Base-by-base conservation (phyloP, 1,140 invertebrate species). In the Eriosoma lanigerum region DNA sequence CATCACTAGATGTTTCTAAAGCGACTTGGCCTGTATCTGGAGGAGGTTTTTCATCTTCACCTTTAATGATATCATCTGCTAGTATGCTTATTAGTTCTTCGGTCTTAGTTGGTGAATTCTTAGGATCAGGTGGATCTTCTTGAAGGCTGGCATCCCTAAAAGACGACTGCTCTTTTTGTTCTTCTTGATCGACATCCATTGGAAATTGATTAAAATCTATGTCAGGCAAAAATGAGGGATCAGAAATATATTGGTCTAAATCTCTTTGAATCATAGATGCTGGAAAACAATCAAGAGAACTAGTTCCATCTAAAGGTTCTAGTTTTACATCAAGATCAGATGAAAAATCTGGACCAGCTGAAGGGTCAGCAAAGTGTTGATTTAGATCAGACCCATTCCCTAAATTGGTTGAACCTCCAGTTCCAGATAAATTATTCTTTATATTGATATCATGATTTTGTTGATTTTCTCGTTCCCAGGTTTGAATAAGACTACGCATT, bases 401-500 rank as follows among this genome's bases (percentile, higher is more conserved):
- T 78, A 78, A 78, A 78, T 72, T 81, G 15, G 64, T 52, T 32
- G 80, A 75, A 15, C 78, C 81, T 73, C 82, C 81, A 46, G 56
- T 60, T 32, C 81, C 81, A 29, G 70, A 75, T 15, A 78, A 62
- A 46, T 78, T 78, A 62, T 78, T 78, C 26, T 78, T 78, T 32
- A 75, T 81, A 10, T 75, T 72, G 13, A 6, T 50, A 6, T 68
- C 78, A 80, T 81, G 82, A 1, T 66, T 17, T 38, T 76, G 68
- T 44, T 70, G 52, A 10, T 52, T 81, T 72, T 84, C 83, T 38
- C 81, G 83, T 82, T 85, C 85, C 90, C 90, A 91, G 81, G 89
- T 90, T 81, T 89, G 89, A 9, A 94, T 88, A 10, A 95, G 86
- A 4, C 91, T 89, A 82, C 93, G 88, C 87, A 94, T 89, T 4